Evolutionary conservation across 2,888 invertebrate species (phyloP), one percentile per base, ranked within the genome.

Genomic region (Axea sp.): DNA sequence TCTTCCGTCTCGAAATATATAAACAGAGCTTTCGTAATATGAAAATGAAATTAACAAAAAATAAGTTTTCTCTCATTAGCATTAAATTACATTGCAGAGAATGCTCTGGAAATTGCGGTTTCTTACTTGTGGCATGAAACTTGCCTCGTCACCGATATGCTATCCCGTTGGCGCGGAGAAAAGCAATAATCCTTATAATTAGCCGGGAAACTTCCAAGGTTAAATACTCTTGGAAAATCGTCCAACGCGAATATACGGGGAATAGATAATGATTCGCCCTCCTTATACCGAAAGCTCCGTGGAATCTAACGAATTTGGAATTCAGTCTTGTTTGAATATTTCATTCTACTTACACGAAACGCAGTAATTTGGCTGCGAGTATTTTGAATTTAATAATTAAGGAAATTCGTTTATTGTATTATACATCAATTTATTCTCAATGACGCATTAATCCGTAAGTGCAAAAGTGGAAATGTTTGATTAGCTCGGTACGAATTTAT

Each of bases 101-200:
- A 45, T 47, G 33, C 37, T 64, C 47, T 47, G 43, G 69, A 71
- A 65, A 65, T 75, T 55, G 59, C 49, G 65, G 57, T 67, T 75
- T 71, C 65, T 75, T 75, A 64, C 53, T 47, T 33, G 43, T 43
- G 51, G 69, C 43, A 47, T 49, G 59, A 75, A 75, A 75, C 60
- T 75, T 71, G 47, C 62, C 28, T 75, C 74, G 74, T 75, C 74
- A 75, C 65, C 65, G 65, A 65, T 74, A 69, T 47, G 65, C 49
- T 60, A 53, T 65, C 69, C 69, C 31, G 65, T 51, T 35, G 60
- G 65, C 45, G 39, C 47, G 35, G 64, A 51, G 64, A 64, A 69
- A 59, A 59, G 69, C 64, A 74, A 74, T 74, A 74, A 64, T 59
- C 74, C 68, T 64, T 69, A 69, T 74, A 74, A 74, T 74, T 74